Evolutionary conservation across 2,888 invertebrate genomes (phyloP).

Genomic region (Mimachlamys varia): DNA sequence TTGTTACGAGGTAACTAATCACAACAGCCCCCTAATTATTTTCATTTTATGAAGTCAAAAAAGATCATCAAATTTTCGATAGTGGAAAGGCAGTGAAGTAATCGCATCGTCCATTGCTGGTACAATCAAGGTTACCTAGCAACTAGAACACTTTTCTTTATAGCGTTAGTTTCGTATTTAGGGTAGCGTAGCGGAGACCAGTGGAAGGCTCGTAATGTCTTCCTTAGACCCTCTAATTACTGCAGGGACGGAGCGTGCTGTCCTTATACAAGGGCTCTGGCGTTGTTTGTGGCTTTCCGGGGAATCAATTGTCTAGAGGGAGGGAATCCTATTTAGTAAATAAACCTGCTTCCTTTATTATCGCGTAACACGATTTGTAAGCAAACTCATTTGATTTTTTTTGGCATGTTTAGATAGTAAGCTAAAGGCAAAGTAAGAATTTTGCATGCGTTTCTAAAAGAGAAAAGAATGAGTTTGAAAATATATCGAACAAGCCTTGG

Average conservation of each 20-base stretch:
- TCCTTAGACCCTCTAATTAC: neutral
- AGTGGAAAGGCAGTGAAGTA: neutral
- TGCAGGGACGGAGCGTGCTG: neutral
- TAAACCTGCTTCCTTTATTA: neutral
- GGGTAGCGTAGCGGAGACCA: neutral
- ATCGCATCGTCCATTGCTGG: neutral
- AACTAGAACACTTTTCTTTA: neutral
- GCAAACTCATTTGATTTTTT: neutral
- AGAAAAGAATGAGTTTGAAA: neutral
- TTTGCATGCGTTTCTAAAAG: neutral
- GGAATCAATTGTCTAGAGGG: slow-evolving; percentile 4
- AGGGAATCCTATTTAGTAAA: neutral
- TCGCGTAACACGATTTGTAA: neutral
- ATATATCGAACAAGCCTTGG: no score
- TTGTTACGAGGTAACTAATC: neutral
- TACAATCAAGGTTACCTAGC: neutral
- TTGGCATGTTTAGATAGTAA: neutral
- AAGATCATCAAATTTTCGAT: neutral
- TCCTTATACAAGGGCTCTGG: neutral
- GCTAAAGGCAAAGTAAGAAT: neutral
- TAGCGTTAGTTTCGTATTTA: neutral
- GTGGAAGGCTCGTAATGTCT: neutral
- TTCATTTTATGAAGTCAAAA: neutral
- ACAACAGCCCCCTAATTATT: neutral
- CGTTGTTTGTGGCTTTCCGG: neutral